These are phyloP conservation scores for Xenops minutus DNA, from an alignment of 2,797 vertebrate genomes.

Conservation along the genomic window DNA sequence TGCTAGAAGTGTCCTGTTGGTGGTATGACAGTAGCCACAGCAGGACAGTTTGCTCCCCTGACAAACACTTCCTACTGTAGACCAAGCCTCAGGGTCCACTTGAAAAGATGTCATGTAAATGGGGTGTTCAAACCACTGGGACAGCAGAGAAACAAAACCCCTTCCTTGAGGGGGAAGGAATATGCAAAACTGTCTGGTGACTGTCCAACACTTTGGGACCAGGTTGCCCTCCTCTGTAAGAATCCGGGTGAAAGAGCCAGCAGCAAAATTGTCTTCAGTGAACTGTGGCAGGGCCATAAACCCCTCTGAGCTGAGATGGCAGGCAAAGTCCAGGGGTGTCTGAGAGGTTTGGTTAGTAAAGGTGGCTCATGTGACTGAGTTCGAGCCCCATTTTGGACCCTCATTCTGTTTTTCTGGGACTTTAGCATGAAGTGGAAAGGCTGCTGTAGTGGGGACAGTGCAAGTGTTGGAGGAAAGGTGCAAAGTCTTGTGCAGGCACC, in stretches of 20 bases:
- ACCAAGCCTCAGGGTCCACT: neutral
- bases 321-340: neutral
- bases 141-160: conserved; percentile 9
- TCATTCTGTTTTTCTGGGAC: neutral
- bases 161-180: neutral
- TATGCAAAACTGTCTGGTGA: neutral
- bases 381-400: neutral
- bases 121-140: neutral
- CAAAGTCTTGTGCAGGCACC: accelerated
- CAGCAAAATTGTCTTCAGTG: neutral
- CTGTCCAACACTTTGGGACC: neutral
- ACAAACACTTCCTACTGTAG: neutral
- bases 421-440: neutral
- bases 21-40: neutral
- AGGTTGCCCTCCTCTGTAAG: neutral
- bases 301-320: neutral
- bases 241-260: neutral
- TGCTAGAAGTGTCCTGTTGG: neutral
- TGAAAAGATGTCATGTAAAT: conserved; percentile 35
- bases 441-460: neutral
- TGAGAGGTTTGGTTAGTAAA: neutral
- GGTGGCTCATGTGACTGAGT: accelerated
- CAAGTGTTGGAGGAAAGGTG: neutral
- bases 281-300: neutral
- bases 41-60: neutral